A percentile compares a stretch with the other conserved stretches of the same genome.
Conservation (phyloP, 2,888 invertebrate genomes). For the Heliconius erato region DNA sequence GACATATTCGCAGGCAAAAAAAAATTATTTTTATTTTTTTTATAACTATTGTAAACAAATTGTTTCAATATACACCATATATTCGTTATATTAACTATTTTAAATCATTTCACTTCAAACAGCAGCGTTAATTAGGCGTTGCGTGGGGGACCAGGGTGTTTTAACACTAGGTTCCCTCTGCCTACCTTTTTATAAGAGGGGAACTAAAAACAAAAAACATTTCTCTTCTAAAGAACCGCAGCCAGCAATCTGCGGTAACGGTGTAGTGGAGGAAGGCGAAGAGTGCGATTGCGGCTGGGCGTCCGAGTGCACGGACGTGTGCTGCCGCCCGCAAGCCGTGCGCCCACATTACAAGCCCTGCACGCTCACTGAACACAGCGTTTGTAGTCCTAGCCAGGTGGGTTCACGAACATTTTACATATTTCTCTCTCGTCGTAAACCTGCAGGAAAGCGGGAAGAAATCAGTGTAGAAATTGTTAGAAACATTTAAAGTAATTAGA, state of each 20-base stretch:
- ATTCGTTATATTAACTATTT: neutral
- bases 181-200: neutral
- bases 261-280: conserved; percentile 98
- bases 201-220: neutral
- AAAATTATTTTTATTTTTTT: no score
- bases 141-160: no score
- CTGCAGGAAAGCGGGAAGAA: no score
- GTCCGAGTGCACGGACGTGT: conserved; percentile 96
- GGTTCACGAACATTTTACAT: neutral
- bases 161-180: no score
- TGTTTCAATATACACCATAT: neutral
- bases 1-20: no score
- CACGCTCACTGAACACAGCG: conserved; percentile 91
- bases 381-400: conserved; percentile 94
- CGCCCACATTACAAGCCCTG: conserved; percentile 95
- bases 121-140: neutral
- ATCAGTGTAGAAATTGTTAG: no score
- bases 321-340: conserved; percentile 96
- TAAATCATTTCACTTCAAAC: neutral
- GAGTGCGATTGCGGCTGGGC: conserved; percentile 99
- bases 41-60: no score
- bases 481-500: no score
- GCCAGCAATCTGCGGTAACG: conserved; percentile 98
- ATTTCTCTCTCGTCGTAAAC: neutral
- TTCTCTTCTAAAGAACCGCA: conserved; percentile 89